Evolutionary conservation across 2,888 invertebrate species (phyloP), one percentile per base, ranked within the genome.

Genomic region (Drosophila ustulata): DNA sequence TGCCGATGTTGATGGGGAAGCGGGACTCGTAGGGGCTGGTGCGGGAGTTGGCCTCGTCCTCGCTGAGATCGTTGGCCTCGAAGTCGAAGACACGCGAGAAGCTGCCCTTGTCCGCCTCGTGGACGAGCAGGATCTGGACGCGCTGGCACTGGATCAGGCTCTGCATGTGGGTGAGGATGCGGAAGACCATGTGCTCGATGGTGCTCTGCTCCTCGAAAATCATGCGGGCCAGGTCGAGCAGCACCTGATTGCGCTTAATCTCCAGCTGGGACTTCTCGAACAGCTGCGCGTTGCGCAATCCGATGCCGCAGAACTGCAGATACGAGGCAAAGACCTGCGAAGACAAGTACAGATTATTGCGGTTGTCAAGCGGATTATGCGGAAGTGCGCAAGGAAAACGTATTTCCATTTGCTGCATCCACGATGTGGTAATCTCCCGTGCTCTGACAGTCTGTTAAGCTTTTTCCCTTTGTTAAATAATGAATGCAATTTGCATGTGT

Each of bases 141-240:
- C 98, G 94, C 93, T 98, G 97, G 93, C 98, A 98, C 92, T 98
- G 96, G 83, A 98, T 97, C 78, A 98, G 94, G 85, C 97, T 97
- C 93, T 98, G 97, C 81, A 98, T 98, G 92, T 98, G 98, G 65
- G 97, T 96, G 91, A 98, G 93, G 93, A 98, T 98, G 93, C 98
- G 95, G 88, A 97, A 95, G 69, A 98, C 97, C 94, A 98, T 97
- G 93, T 97, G 97, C 91, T 98, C 98, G 88, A 98, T 97, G 89
- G 98, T 98, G 93, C 97, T 97, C 93, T 98, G 98, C 93, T 98
- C 98, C 92, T 98, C 98, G 92, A 98, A 98, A 88, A 98, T 97
- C 96, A 98, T 98, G 88, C 98, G 94, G n/a, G 98, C 98, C 91
- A 98, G 93, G 93, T 98, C 98, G 81, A 98, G 93, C 65, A 98